Percentiles rank a stretch among this genome's conserved stretches.
These are phyloP conservation scores for Odontamblyopus lacepedii DNA, from an alignment of 2,797 vertebrate genomes.

Conservation along the genomic window DNA sequence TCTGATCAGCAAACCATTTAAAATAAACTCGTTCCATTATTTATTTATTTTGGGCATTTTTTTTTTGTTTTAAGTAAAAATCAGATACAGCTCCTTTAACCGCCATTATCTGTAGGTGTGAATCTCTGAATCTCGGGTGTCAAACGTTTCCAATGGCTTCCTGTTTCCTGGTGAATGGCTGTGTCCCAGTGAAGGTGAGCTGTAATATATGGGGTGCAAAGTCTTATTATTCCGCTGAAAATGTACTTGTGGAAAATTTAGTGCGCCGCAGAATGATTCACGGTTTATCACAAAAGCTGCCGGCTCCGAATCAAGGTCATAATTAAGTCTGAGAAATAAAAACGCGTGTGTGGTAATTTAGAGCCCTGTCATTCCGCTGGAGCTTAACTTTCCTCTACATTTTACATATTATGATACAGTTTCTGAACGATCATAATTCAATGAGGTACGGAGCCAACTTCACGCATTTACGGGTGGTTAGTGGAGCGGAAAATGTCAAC, in stretches of 20 bases:
- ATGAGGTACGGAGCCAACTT: neutral
- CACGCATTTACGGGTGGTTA: neutral
- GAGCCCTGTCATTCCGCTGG: neutral
- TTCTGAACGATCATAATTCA: neutral
- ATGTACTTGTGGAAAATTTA: slow-evolving; percentile 30
- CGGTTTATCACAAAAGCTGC: slow-evolving; percentile 17
- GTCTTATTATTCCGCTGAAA: slow-evolving; percentile 47
- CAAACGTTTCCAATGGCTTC: neutral
- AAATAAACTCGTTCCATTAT: too few relatives aligned
- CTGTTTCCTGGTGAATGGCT: slow-evolving; percentile 20
- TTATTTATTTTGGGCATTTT: too few relatives aligned
- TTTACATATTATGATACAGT: slow-evolving; percentile 5
- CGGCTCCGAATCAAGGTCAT: slow-evolving; percentile 43
- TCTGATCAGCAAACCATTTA: too few relatives aligned
- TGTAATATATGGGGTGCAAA: slow-evolving; percentile 36
- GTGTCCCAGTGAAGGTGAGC: slow-evolving; percentile 33
- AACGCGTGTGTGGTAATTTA: neutral
- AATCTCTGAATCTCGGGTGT: neutral
- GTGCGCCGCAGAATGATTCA: slow-evolving; percentile 43
- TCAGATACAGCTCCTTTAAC: neutral
- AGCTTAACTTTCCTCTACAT: neutral
- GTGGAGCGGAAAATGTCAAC: neutral
- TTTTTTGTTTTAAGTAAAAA: neutral
- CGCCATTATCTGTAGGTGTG: too few relatives aligned
- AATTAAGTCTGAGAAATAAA: slow-evolving; percentile 21